Evolutionary conservation across 2,113 vertebrate genomes (phyloP), one percentile per base, ranked within the genome.

Genomic region (Perca schrenkii): DNA sequence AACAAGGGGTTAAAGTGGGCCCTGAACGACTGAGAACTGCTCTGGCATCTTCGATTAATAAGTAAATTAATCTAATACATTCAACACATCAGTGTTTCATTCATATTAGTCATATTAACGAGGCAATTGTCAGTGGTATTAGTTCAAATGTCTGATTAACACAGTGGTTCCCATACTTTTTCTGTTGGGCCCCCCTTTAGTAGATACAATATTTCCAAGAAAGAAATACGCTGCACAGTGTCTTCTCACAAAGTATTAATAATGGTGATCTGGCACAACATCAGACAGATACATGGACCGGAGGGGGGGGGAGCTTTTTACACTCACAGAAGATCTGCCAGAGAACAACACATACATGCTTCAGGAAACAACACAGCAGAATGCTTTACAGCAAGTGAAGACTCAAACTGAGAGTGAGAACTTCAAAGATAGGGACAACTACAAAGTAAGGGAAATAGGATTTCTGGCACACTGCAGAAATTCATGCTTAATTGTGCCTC

Each of bases 351-450:
- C 46, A 31, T 1, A 11, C 43, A 22, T 12, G 64, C 68, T 70
- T 62, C 57, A 76, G 74, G 74, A 81, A 84, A 67, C 77, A 34
- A 61, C n/a, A 46, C 63, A 21, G 25, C 61, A 21, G 14, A 70
- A 17, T 43, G 10, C 50, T 63, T 79, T 50, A 52, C 40, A 58
- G 72, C 57, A 54, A 67, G 49, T 28, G 17, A 62, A 76, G 34
- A 47, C 46, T 47, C 54, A 34, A 76, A 77, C n/a, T 71, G 60
- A 66, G 54, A 70, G 65, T 7, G 40, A 63, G 52, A 62, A 82
- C 82, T 74, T 84, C 78, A 87, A 87, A 87, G 80, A 60, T 22
- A 15, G 3, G 43, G 8, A 52, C 21, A 22, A 47, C 77, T 61
- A 70, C 66, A 82, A 79, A 82, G 74, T 22, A 22, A 7, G 65